Base-by-base conservation (phyloP, 2,888 invertebrate species). In the Lordiphosa andalusiaca region DNA sequence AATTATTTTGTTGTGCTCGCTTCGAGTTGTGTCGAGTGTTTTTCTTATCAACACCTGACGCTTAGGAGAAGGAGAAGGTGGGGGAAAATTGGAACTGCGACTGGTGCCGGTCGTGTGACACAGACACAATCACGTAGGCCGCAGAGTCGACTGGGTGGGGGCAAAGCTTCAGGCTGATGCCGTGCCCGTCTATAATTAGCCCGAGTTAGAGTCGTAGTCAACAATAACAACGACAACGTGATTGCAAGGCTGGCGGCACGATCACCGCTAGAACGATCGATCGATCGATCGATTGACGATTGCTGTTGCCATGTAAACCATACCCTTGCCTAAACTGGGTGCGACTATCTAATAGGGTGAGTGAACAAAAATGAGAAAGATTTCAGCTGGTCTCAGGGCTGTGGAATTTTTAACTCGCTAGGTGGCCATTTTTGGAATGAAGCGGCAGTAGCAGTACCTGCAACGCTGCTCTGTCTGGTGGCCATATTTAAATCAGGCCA, bases 1-100 rank as follows among this genome's bases (percentile, higher is more conserved):
- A 80, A 80, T 84, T 82, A 78, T 80, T 84, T 82, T 80, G 80
- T 80, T 80, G 80, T 80, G 80, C 84, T 67, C 70, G 64, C 73
- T 41, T 30, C 56, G 69, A 67, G 69, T 49, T 67, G 53, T 50
- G 50, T 76, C 63, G 71, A 84, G 78, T 73, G 68, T 68, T 52
- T 64, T 37, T 36, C 82, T 80, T 80, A 80, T 80, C 80, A 80
- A 59, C 78, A 62, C 57, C 71, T 56, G 59, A 47, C 57, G 50
- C 46, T 46, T 1, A 4, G 37, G 7, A 16, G 16, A 19, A 9
- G 41, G 50, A 0, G 33, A 5, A 19, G 30, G 6, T 30, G 52
- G 25, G 38, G 30, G 48, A 53, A n/a, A 37, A 12, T 10, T 44
- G 41, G 25, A 35, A 47, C 42, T 52, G 57, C 23, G 44, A 6